phyloP scores from a whole-genome alignment of 2,113 vertebrate genomes.

The Casuarius casuarius region DNA sequence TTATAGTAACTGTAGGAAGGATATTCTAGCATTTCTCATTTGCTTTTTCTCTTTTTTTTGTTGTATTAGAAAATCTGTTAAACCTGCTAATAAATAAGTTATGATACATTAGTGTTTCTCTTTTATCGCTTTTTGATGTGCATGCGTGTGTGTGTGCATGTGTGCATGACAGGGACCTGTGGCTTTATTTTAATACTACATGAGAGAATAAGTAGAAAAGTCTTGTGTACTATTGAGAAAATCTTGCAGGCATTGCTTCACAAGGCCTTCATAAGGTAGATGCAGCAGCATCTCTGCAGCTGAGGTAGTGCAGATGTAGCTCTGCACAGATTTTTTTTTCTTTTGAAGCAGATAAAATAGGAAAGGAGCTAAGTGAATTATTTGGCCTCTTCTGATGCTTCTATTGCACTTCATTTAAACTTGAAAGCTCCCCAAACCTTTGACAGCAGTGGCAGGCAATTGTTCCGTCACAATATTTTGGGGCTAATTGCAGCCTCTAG shows the following conservation, averaged over 20 bases:
- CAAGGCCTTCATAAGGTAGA: not conserved
- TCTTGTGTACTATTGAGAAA: not conserved
- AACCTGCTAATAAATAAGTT: not conserved
- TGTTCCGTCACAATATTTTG: not conserved
- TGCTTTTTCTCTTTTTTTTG: not conserved
- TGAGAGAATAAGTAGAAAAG: not conserved
- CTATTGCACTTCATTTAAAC: not conserved
- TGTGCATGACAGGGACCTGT: rapidly evolving
- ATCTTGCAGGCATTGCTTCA: not conserved
- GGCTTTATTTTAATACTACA: not conserved
- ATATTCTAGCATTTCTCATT: not conserved
- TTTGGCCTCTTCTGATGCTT: not conserved
- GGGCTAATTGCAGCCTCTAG: not conserved
- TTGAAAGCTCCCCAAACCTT: not conserved
- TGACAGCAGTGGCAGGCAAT: not conserved
- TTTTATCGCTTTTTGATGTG: not conserved
- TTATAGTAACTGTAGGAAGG: not conserved
- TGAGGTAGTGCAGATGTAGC: not conserved
- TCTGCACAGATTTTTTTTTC: not conserved
- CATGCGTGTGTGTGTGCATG: not conserved
- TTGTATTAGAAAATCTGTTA: not conserved
- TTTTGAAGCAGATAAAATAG: not conserved
- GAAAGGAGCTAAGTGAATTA: not conserved
- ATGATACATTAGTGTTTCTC: not conserved
- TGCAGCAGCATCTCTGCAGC: not conserved